phyloP scores from a whole-genome alignment of 2,797 vertebrate genomes.

The Schizothorax lantsangensis region DNA sequence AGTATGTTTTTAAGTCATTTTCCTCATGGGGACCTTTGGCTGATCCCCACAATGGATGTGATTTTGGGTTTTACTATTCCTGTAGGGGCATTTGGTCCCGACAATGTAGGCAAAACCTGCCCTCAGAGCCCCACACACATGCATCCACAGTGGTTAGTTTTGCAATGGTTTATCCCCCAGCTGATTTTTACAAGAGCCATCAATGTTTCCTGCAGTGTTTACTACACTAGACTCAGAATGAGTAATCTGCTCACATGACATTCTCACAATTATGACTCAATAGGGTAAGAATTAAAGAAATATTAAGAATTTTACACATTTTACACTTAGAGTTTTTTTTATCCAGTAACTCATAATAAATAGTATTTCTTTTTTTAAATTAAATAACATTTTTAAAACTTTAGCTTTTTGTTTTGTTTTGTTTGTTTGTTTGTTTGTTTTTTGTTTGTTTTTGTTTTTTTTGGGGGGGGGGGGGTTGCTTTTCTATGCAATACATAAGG shows the following conservation, averaged over 20 bases:
- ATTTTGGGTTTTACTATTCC: not conserved
- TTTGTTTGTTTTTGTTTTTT: no score
- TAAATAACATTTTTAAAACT: not conserved
- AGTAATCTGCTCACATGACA: not conserved
- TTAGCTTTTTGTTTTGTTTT: no score
- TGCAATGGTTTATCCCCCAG: conserved; percentile 1
- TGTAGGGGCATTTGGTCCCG: not conserved
- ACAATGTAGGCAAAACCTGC: not conserved
- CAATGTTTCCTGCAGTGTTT: not conserved
- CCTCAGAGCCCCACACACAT: conserved; percentile 2
- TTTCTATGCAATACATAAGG: not conserved
- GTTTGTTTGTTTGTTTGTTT: no score
- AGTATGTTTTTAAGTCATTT: conserved; percentile 4
- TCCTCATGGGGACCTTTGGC: conserved; percentile 6
- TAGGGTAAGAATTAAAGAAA: not conserved
- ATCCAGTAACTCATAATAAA: not conserved
- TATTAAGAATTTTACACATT: not conserved
- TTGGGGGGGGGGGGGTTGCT: no score
- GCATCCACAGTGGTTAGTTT: not conserved
- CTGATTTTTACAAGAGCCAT: not conserved
- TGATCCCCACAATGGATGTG: not conserved
- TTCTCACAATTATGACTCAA: not conserved
- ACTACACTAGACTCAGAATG: conserved; percentile 2
- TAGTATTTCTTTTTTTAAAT: not conserved
- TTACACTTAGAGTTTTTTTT: not conserved